Conservation (phyloP, 2,113 vertebrate species). For the Chlamydotis undulata region DNA sequence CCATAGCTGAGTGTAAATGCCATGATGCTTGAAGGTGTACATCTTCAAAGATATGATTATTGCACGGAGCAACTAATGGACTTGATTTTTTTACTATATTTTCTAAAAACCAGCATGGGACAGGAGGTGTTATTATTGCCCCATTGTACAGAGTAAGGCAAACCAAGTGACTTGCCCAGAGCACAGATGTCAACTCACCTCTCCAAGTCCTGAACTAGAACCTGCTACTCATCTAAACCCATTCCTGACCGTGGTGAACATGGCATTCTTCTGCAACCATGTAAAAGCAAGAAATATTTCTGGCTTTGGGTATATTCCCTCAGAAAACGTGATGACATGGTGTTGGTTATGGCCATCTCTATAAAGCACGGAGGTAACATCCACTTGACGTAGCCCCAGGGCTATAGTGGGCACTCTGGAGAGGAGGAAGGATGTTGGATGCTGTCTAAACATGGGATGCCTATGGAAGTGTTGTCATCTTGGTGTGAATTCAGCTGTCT, state of each 20-base stretch:
- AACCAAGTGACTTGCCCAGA: background rate
- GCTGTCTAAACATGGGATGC: background rate
- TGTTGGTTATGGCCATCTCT: background rate
- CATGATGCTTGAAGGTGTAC: background rate
- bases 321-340: background rate
- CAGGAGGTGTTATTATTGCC: background rate
- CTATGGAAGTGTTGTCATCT: rapidly evolving
- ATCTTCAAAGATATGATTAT: background rate
- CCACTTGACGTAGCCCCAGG: too few relatives aligned
- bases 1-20: background rate
- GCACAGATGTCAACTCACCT: background rate
- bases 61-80: background rate
- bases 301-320: background rate
- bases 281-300: background rate
- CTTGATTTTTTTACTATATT: rapidly evolving
- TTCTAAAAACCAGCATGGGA: background rate
- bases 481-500: background rate
- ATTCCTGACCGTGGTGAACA: rapidly evolving
- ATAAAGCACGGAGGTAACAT: rapidly evolving
- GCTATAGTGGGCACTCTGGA: background rate
- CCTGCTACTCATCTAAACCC: background rate
- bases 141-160: background rate
- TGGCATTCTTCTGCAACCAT: background rate
- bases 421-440: background rate
- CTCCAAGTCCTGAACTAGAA: background rate